A percentile compares a stretch with the other conserved stretches of the same genome.
phyloP scores from a whole-genome alignment of 2,888 invertebrate species.

The Tridacna gigas region DNA sequence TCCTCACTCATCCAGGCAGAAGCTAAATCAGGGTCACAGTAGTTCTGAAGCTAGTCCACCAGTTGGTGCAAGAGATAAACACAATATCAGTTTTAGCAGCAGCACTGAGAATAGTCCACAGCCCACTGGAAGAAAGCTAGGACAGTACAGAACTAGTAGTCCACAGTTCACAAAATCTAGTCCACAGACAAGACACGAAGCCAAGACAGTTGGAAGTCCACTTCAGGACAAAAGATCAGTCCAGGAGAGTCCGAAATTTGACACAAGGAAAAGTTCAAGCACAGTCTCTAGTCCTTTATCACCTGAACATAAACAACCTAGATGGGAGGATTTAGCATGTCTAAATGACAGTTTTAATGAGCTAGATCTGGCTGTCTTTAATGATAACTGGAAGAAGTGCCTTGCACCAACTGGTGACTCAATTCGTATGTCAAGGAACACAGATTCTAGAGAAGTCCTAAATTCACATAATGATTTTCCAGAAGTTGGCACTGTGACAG shows the following conservation, averaged over 20 bases:
- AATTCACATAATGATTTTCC: conserved; percentile 54
- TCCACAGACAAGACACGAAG: conserved; percentile 16
- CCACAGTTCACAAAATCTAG: conserved; percentile 50
- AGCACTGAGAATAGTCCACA: conserved; percentile 50
- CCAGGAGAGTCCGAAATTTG: conserved; percentile 42
- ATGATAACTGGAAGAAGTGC: conserved; percentile 70
- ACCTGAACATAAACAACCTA: conserved; percentile 69
- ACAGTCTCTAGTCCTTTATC: conserved; percentile 69
- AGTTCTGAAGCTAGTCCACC: conserved; percentile 59
- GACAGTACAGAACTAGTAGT: conserved; percentile 48
- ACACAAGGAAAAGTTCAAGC: conserved; percentile 44
- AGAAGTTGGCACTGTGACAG: conserved; percentile 61
- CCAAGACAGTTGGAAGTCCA: conserved; percentile 46
- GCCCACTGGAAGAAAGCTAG: conserved; percentile 37
- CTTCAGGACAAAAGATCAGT: conserved; percentile 39
- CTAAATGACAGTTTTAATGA: conserved; percentile 72
- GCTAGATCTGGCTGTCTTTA: conserved; percentile 69
- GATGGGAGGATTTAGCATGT: conserved; percentile 73
- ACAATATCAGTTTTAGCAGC: conserved; percentile 39
- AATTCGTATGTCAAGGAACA: conserved; percentile 55
- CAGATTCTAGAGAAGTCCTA: conserved; percentile 45
- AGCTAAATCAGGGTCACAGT: conserved; percentile 40
- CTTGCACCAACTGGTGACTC: conserved; percentile 73
- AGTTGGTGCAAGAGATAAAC: conserved; percentile 40
- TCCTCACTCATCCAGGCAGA: conserved; percentile 44